Conservation (phyloP, 2,888 invertebrate genomes). For the Drosophila rellima region DNA sequence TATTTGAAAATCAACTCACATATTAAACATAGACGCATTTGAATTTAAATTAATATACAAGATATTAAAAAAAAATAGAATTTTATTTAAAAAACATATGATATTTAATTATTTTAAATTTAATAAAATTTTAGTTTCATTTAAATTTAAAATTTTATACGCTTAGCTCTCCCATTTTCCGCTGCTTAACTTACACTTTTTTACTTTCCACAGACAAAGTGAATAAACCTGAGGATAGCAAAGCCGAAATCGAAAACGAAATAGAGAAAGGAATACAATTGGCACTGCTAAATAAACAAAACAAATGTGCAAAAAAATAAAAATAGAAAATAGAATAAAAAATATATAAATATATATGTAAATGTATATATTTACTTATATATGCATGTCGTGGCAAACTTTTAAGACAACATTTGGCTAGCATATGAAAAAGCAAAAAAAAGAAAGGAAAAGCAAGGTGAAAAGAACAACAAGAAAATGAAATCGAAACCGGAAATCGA, state of each 20-base stretch:
- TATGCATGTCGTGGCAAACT: constrained; percentile 19
- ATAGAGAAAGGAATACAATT: constrained; percentile 47
- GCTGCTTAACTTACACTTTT: background rate
- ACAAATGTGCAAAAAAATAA: constrained; percentile 27
- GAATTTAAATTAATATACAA: too few species aligned
- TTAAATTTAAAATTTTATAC: background rate
- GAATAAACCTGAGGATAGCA: constrained; percentile 6
- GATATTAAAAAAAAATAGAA: too few species aligned
- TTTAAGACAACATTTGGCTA: constrained; percentile 37
- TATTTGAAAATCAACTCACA: background rate
- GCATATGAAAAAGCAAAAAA: background rate
- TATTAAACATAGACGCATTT: background rate
- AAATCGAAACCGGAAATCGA: constrained; percentile 73
- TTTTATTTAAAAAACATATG: background rate
- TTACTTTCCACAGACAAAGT: constrained; percentile 3
- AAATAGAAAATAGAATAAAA: constrained; percentile 16
- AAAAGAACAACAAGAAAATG: constrained; percentile 46
- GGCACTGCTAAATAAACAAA: constrained; percentile 49
- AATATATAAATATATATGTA: constrained; percentile 11
- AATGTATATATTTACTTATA: constrained; percentile 9
- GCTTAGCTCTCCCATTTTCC: background rate
- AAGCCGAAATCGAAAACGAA: constrained; percentile 29
- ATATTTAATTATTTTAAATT: background rate
- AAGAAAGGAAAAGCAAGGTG: constrained; percentile 9
- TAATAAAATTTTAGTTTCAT: too few species aligned